phyloP scores from a whole-genome alignment of 2,113 vertebrate genomes.

The Brienomyrus longianalis region DNA sequence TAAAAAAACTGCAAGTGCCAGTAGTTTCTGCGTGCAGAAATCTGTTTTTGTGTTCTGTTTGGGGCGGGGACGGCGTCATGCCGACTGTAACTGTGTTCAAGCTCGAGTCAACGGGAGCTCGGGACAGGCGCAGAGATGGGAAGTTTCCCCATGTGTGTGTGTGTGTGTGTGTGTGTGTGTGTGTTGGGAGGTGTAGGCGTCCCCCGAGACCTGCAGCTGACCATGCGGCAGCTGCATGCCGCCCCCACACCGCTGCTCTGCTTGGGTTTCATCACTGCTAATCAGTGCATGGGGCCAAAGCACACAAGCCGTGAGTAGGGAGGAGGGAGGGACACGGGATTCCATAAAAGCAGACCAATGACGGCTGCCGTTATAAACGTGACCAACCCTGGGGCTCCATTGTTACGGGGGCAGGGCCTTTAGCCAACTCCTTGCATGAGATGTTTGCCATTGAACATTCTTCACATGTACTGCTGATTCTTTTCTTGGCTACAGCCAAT shows the following conservation, averaged over 20 bases:
- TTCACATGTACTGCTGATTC: neutral
- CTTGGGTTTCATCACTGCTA: constrained; percentile 19
- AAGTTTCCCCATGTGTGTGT: neutral
- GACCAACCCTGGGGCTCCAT: neutral
- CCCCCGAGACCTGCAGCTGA: neutral
- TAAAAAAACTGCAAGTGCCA: neutral
- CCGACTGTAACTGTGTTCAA: neutral
- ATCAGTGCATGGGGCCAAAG: neutral
- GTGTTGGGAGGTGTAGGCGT: neutral
- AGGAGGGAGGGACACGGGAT: neutral
- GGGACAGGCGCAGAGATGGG: neutral
- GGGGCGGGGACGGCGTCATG: neutral
- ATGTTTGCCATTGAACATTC: neutral
- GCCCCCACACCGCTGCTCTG: constrained; percentile 19
- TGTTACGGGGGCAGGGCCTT: neutral
- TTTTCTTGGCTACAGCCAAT: neutral
- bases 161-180: neutral
- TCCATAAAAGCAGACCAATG: neutral
- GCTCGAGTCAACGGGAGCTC: neutral
- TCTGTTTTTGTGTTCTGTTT: neutral
- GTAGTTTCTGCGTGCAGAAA: neutral
- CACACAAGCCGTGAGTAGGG: neutral
- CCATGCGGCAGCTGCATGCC: neutral
- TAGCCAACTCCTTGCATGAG: neutral
- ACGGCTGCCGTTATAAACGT: neutral